These are phyloP conservation scores for Microdon myrmicae DNA, from an alignment of 2,888 invertebrate species.

Conservation along the genomic window DNA sequence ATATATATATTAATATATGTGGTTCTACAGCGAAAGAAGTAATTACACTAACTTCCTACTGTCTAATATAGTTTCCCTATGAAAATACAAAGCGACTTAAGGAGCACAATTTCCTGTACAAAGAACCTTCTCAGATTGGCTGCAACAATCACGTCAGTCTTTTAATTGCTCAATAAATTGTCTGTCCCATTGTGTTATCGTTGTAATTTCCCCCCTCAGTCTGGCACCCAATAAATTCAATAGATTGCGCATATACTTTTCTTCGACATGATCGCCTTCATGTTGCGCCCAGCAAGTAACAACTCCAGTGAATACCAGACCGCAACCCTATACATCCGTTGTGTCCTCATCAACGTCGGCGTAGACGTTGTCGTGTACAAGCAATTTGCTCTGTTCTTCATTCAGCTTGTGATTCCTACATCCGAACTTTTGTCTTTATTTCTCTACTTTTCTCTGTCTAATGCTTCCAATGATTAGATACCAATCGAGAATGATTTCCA, in stretches of 20 bases:
- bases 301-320: conserved; percentile 35
- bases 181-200: conserved; percentile 28
- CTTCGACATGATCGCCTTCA: background rate
- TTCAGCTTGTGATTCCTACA: conserved; percentile 39
- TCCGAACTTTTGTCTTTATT: conserved; percentile 12
- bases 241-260: conserved; percentile 34
- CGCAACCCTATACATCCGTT: conserved; percentile 41
- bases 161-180: conserved; percentile 51
- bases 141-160: conserved; percentile 26
- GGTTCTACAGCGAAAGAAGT: no score
- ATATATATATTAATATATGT: no score
- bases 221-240: conserved; percentile 48
- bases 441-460: conserved; percentile 22
- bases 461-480: conserved; percentile 49
- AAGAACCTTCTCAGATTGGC: no score
- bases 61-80: no score
- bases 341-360: conserved; percentile 42
- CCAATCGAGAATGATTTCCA: conserved; percentile 55
- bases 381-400: conserved; percentile 51
- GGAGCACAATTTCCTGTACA: no score
- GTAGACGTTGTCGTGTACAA: conserved; percentile 48
- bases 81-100: no score
- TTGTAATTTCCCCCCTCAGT: conserved; percentile 50
- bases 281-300: conserved; percentile 1
- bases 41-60: no score